Percentiles rank a stretch among this genome's conserved stretches.
phyloP scores from a whole-genome alignment of 1,140 invertebrate genomes.

The Camponotus floridanus region DNA sequence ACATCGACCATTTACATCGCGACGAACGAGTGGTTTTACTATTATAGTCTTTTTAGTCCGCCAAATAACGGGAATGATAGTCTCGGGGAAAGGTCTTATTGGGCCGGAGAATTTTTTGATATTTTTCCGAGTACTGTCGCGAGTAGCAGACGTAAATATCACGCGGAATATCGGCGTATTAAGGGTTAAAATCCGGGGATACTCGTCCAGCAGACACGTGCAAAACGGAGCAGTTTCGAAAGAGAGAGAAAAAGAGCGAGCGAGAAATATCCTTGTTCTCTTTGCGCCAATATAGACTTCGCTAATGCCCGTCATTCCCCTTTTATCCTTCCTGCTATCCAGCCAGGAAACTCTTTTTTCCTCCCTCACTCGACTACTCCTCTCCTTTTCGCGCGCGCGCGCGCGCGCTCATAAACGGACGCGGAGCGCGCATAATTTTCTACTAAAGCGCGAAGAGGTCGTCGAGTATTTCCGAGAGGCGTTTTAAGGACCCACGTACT shows the following conservation, averaged over 20 bases:
- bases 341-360: conserved; percentile 57
- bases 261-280: conserved; percentile 33
- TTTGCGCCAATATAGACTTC: conserved; percentile 50
- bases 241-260: conserved; percentile 63
- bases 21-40: conserved; percentile 45
- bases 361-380: conserved; percentile 49
- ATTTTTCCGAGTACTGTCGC: conserved; percentile 73
- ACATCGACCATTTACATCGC: conserved; percentile 23
- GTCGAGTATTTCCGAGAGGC: conserved; percentile 68
- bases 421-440: conserved; percentile 83
- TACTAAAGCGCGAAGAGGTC: conserved; percentile 84
- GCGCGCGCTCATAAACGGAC: conserved; percentile 82
- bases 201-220: conserved; percentile 57
- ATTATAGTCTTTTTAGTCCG: conserved; percentile 56
- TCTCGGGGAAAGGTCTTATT: not conserved
- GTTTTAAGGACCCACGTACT: conserved; percentile 54
- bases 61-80: conserved; percentile 66
- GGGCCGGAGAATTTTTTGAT: conserved; percentile 79
- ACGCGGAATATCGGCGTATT: conserved; percentile 66
- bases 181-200: conserved; percentile 66
- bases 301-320: conserved; percentile 63
- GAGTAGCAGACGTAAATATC: conserved; percentile 57
- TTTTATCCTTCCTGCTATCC: conserved; percentile 48
- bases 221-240: conserved; percentile 55
- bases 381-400: not conserved